Base-by-base conservation (phyloP, 2,888 invertebrate genomes). In the Rhagonycha lutea region DNA sequence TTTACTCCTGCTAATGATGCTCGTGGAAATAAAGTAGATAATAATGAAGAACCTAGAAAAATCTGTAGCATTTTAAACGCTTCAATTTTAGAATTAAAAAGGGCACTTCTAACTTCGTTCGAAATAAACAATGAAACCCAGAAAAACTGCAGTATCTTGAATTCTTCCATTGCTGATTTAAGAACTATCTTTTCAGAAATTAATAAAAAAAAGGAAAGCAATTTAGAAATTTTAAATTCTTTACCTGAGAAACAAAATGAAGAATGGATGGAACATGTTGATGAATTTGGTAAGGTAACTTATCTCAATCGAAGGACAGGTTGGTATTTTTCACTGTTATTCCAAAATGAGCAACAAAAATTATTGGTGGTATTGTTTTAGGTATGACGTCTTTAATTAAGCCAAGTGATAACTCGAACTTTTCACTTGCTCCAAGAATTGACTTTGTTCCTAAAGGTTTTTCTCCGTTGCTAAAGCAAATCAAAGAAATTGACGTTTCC, bases 371-470 rank as follows among this genome's bases (percentile, higher is more conserved):
- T 18, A 8, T 24, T 65, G 14, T 78, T 78, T 65, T 77, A 82
- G 87, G 86, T n/a, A 83, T 84, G 78, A 85, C 84, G 4, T 78
- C 82, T 12, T 83, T 81, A 74, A 73, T 80, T 60, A 75, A 80
- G 60, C 81, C 84, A 26, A 77, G 79, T 28, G 74, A 79, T 11
- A 78, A 82, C 47, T 73, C 75, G 0, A 82, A 83, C 71, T 83
- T 90, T 88, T 82, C 85, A 77, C 82, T 91, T 11, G 86, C 84
- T 69, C 86, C 86, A 80, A 87, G 91, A 81, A 85, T 85, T n/a
- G 85, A 86, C 28, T 91, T 90, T 84, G 79, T 92, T 32, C 92
- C 92, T 0, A 92, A 91, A 89, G 92, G 92, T 12, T 86, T 91
- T 87, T 91, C 91, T 9, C 91, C 89, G 65, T 89, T 91, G 78